Evolutionary conservation across 2,888 invertebrate genomes (phyloP).

Genomic region (Noctua pronuba): DNA sequence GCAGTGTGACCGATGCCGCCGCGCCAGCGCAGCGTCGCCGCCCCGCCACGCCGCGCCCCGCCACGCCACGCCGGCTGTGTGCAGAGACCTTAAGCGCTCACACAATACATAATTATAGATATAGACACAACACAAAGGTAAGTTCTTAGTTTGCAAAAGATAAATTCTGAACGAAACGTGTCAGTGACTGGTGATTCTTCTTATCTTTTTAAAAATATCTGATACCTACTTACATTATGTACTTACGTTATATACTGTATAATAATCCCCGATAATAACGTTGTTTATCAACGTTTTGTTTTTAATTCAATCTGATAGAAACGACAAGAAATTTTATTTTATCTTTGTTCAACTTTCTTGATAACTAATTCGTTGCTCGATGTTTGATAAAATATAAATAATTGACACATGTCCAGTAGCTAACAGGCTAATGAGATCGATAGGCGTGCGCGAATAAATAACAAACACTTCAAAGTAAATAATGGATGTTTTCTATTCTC

Average conservation of each 20-base stretch:
- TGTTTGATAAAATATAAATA: slow-evolving; percentile 51
- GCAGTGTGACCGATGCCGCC: no score
- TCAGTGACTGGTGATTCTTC: background rate
- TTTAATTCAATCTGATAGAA: slow-evolving; percentile 33
- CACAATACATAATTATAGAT: no score
- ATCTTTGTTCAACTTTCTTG: slow-evolving; percentile 44
- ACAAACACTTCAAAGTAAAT: slow-evolving; percentile 29
- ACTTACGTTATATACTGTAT: background rate
- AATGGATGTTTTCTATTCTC: slow-evolving; percentile 21
- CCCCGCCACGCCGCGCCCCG: no score
- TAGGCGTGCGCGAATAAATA: slow-evolving; percentile 51
- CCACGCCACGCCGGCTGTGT: no score
- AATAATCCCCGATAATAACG: background rate
- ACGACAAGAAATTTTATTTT: slow-evolving; percentile 27
- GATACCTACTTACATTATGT: background rate
- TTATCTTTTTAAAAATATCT: slow-evolving; percentile 3
- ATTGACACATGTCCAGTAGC: slow-evolving; percentile 48
- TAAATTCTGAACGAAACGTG: slow-evolving; percentile 3
- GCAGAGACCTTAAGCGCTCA: no score
- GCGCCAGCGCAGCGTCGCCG: no score
- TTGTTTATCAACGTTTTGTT: slow-evolving; percentile 7
- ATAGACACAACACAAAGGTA: no score
- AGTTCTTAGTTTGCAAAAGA: background rate
- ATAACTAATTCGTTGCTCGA: slow-evolving; percentile 22
- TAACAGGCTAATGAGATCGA: slow-evolving; percentile 38